Evolutionary conservation across 2,797 vertebrate species (phyloP), one percentile per base, ranked within the genome.

Genomic region (Echeneis naucrates): DNA sequence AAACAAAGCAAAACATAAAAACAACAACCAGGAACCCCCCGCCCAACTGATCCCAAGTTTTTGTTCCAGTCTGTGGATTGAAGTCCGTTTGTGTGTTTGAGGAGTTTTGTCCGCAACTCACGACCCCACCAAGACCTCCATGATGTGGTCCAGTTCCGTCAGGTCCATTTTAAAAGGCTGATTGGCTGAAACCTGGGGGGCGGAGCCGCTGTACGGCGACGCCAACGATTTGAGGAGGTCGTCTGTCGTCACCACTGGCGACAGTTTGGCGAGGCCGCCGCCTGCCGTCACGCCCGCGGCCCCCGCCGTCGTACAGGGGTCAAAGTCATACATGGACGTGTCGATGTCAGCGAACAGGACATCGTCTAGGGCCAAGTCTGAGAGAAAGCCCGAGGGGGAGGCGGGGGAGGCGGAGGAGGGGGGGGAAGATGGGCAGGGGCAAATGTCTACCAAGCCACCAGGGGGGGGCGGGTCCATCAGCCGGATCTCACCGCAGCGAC

Each of bases 101-200:
- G 38, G 21, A 2, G 71, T 63, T 3, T 16, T 0, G 19, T 62
- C 61, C 2, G 12, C 0, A 13, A 74, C 85, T 97, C 96, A 99
- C 58, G 97, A 99, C 45, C 98, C 98, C 48, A 99, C 98, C 42
- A 99, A 92, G 90, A 99, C 98, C 94, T 99, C 98, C 98, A 99
- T 99, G 80, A 99, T 99, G 93, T 99, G 98, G 94, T 99, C 97
- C 90, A 99, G 95, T 95, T 99, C 98, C 54, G 97, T 97, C 84
- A 99, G 95, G 93, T 99, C 98, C 87, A 99, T 98, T 95, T 99
- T 99, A 87, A 99, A 99, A 96, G 98, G 97, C 95, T 98, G 98
- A 94, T 94, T 99, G 80, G 97, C 95, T 92, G 96, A 94, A 74
- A 98, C 97, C 27, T 97, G 95, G 74, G 97, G 95, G 87, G 95